phyloP scores from a whole-genome alignment of 1,140 invertebrate genomes.

The Zophobas morio region DNA sequence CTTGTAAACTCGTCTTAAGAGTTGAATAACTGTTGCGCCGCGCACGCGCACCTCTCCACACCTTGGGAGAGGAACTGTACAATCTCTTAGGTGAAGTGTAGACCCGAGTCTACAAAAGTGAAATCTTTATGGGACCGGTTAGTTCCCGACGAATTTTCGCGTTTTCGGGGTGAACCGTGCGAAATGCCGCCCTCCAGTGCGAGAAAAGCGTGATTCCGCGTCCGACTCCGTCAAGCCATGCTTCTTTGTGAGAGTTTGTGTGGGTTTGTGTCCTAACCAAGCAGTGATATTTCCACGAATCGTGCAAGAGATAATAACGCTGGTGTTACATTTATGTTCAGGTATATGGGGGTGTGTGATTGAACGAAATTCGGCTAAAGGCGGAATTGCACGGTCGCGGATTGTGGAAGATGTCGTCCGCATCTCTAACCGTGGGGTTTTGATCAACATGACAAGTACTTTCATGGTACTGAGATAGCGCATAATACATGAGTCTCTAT shows the following conservation, averaged over 20 bases:
- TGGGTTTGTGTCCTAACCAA: slow-evolving; percentile 50
- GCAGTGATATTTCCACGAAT: slow-evolving; percentile 29
- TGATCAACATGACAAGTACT: slow-evolving; percentile 35
- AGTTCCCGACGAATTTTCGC: slow-evolving; percentile 28
- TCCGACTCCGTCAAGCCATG: not conserved
- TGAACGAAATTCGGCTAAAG: not conserved
- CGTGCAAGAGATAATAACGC: not conserved
- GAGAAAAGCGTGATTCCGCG: not conserved
- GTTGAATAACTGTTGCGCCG: slow-evolving; percentile 60
- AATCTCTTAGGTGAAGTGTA: slow-evolving; percentile 54
- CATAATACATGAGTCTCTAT: slow-evolving; percentile 45
- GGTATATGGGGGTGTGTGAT: slow-evolving; percentile 8
- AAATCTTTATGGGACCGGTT: slow-evolving; percentile 50
- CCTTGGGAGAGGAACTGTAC: slow-evolving; percentile 59
- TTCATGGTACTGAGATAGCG: slow-evolving; percentile 32
- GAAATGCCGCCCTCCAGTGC: not conserved
- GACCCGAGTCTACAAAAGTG: slow-evolving; percentile 53
- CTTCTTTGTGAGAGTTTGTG: slow-evolving; percentile 29
- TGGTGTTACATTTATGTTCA: slow-evolving; percentile 10
- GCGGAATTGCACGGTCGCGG: not conserved
- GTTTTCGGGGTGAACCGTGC: not conserved
- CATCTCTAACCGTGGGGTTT: slow-evolving; percentile 16
- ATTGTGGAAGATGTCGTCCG: not conserved
- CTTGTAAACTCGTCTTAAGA: slow-evolving; percentile 60
- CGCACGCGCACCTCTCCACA: slow-evolving; percentile 54